Base-by-base conservation (phyloP, 2,888 invertebrate species). In the Drosophila imparisetae region DNA sequence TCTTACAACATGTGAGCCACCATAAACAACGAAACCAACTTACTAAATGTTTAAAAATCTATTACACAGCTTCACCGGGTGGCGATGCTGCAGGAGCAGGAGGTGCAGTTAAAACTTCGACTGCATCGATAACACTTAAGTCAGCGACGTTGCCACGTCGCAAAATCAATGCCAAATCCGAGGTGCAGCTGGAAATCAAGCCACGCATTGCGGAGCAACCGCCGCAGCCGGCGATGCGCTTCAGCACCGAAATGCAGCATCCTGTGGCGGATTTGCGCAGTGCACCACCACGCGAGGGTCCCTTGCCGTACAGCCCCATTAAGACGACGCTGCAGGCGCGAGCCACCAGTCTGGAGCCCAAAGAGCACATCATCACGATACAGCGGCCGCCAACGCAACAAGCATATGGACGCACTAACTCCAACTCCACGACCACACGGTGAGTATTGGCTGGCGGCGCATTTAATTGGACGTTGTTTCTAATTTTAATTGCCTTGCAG, bases 351-450 rank as follows among this genome's bases (percentile, higher is more conserved):
- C 86, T 95, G 64, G 95, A 95, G 84, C 95, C 95, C 36, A 95
- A 94, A 78, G 96, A 96, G 91, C 94, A 95, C 80, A 95, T 96
- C 81, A 96, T 96, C 87, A 95, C 96, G 45, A 95, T 96, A 84
- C 95, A 81, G 93, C 93, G 91, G 93, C 95, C 84, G 66, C 87
- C 78, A 24, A 84, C 84, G 61, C 92, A 91, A 89, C 91, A 86
- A 76, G 89, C 84, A 74, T 93, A 92, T 66, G 81, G 89, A 62
- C 89, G 93, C 71, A 91, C 93, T 48, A 83, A 84, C 71, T 93
- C 93, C 40, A 93, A 92, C 72, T 55, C 55, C 13, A 88, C 91
- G 18, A 91, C 92, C 34, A 91, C 88, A 65, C 91, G 91, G 92
- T 93, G 54, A 75, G 81, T 76, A 15, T 30, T 13, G 3, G 15